These are phyloP conservation scores for Salarias fasciatus DNA, from an alignment of 2,797 vertebrate genomes.

Conservation along the genomic window DNA sequence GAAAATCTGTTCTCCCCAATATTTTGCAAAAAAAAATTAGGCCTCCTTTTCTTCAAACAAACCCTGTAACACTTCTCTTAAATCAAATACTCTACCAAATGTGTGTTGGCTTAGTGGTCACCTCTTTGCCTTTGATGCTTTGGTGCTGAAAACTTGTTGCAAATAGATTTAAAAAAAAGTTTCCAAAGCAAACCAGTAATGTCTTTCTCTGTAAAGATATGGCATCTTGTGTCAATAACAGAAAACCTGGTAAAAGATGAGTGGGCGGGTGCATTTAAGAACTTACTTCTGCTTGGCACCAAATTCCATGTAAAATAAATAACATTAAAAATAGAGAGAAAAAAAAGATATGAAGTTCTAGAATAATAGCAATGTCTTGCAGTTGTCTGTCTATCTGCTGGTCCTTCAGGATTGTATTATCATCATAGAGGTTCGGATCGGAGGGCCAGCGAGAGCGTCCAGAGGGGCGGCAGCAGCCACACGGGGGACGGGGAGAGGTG, in stretches of 20 bases:
- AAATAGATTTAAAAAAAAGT: slow-evolving; percentile 9
- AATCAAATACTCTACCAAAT: slow-evolving; percentile 8
- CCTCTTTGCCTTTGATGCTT: slow-evolving; percentile 8
- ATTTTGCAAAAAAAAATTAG: too few species aligned
- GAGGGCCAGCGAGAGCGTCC: slow-evolving; percentile 66
- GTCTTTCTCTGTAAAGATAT: slow-evolving; percentile 9
- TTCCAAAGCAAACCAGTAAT: slow-evolving; percentile 1
- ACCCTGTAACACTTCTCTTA: too few species aligned
- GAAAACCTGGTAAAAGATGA: slow-evolving; percentile 19
- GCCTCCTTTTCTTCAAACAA: too few species aligned
- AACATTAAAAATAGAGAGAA: slow-evolving; percentile 60
- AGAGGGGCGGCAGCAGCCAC: slow-evolving; percentile 71
- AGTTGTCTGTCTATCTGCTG: slow-evolving; percentile 32
- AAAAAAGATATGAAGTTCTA: slow-evolving; percentile 48
- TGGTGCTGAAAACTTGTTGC: slow-evolving; percentile 33
- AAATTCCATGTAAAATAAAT: slow-evolving; percentile 68
- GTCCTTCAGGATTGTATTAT: slow-evolving; percentile 39
- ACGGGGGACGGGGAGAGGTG: slow-evolving; percentile 45
- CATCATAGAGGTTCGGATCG: slow-evolving; percentile 62
- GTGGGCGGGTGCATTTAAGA: slow-evolving; percentile 15
- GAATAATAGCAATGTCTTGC: slow-evolving; percentile 47
- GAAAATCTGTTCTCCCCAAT: too few species aligned
- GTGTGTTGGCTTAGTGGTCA: slow-evolving; percentile 8
- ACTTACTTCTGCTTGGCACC: slow-evolving; percentile 22
- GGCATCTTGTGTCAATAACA: slow-evolving; percentile 11